These are phyloP conservation scores for Malacoraja senta DNA, from an alignment of 2,797 vertebrate genomes.

Conservation along the genomic window DNA sequence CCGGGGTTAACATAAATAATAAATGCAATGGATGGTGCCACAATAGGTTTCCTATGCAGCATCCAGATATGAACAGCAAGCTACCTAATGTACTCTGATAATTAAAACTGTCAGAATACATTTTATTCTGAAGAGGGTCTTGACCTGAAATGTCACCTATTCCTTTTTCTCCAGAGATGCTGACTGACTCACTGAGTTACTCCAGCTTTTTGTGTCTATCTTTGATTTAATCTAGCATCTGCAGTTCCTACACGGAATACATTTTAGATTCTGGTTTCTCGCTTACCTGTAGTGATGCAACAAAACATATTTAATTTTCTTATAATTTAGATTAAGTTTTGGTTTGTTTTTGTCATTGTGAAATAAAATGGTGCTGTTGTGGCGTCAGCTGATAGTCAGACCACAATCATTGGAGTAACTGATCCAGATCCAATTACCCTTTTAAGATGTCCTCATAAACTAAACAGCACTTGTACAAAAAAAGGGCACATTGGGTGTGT, in stretches of 20 bases:
- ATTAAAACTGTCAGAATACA: background rate
- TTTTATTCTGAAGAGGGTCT: too few relatives aligned
- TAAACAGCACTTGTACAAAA: conserved; percentile 6
- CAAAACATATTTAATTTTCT: background rate
- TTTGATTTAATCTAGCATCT: too few relatives aligned
- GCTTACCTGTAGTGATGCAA: background rate
- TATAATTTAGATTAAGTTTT: background rate
- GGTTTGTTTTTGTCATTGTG: background rate
- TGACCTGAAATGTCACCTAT: too few relatives aligned
- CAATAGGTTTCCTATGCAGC: background rate
- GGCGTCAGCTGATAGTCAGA: too few relatives aligned
- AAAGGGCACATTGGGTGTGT: conserved; percentile 35
- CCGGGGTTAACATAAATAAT: background rate
- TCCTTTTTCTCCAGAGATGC: too few relatives aligned
- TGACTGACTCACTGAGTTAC: too few relatives aligned
- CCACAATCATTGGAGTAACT: background rate
- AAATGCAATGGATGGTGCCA: background rate
- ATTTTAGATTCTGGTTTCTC: background rate
- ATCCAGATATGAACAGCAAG: background rate
- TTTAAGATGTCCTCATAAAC: conserved; percentile 24
- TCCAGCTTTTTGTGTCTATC: too few relatives aligned
- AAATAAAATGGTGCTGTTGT: background rate
- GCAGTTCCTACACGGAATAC: background rate
- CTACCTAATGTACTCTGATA: background rate
- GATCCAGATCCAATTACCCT: background rate